phyloP scores from a whole-genome alignment of 37 sponge, comb jelly and placozoan genomes.

The Sycon ciliatum region DNA sequence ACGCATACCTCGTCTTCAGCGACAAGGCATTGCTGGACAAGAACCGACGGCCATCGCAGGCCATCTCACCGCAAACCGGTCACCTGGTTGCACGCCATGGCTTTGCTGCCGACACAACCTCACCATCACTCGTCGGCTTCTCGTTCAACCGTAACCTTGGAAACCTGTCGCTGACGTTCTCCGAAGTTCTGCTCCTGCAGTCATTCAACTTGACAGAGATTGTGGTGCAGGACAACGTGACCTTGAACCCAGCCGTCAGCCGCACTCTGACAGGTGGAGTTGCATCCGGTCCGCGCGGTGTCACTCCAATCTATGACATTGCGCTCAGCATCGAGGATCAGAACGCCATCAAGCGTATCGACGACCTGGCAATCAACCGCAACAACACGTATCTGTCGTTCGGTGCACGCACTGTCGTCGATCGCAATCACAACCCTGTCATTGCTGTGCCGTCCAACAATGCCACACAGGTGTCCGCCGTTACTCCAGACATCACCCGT shows the following conservation, averaged over 20 bases:
- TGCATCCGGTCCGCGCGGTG: constrained; percentile 18
- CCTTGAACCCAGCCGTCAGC: not conserved
- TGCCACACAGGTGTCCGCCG: constrained; percentile 29
- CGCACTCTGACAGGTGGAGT: constrained; percentile 38
- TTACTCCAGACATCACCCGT: constrained; percentile 28
- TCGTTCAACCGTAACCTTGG: constrained; percentile 68
- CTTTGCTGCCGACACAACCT: constrained; percentile 47
- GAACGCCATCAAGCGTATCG: constrained; percentile 61
- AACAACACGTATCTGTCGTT: not conserved
- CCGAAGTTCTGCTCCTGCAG: constrained; percentile 65
- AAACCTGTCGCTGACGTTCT: constrained; percentile 54
- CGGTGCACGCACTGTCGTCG: constrained; percentile 1
- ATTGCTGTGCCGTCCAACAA: constrained; percentile 18
- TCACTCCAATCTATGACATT: constrained; percentile 47
- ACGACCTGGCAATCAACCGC: constrained; percentile 23
- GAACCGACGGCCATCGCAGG: constrained; percentile 48
- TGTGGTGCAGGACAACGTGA: constrained; percentile 42
- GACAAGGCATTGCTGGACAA: constrained; percentile 45
- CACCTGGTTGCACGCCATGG: constrained; percentile 12
- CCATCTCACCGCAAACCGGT: not conserved
- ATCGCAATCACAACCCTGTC: constrained; percentile 54
- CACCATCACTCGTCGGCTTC: constrained; percentile 53
- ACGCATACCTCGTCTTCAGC: constrained; percentile 55
- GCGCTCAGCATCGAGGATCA: constrained; percentile 33
- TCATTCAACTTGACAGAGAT: constrained; percentile 58